Base-by-base conservation (phyloP, 64 coral and sea anemone species). In the Porites australiensis region DNA sequence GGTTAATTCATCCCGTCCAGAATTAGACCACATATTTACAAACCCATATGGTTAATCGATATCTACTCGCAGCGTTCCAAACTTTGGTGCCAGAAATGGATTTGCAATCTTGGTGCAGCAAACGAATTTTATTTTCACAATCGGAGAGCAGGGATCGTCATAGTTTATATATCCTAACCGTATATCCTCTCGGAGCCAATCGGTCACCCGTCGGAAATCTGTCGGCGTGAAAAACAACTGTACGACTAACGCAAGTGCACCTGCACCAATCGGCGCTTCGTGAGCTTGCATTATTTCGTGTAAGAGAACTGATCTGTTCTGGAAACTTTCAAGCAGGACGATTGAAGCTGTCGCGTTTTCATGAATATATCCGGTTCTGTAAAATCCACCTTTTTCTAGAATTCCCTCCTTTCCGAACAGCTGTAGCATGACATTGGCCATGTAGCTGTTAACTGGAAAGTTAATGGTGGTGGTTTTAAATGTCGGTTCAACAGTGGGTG, bases 71-170 rank as follows among this genome's bases (percentile, higher is more conserved):
- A 93, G 82, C 18, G 82, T 93, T 44, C 91, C 83, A 47, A 93
- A 93, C 22, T 74, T 66, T 1, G 91, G 91, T 15, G 16, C 71
- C 37, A 93, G 66, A 51, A 78, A 70, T 44, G 91, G 91, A 70
- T 82, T 67, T 54, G n/a, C 83, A 44, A 85, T 87, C 22, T 8
- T 78, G 3, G 91, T 93, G 64, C 91, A 93, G 21, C 91, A 93
- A 23, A 62, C 50, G 81, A 66, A 93, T 74, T 75, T 93, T 21
- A 93, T 81, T 14, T 53, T 18, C 27, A 93, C 49, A 13, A 87
- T 87, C 21, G 91, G 91, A n/a, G 91, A 83, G 65, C 91, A 93
- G 5, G 83, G 83, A 45, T 93, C 91, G 58, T 93, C 82, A 18
- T 78, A 78, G 63, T 86, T 93, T 7, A 79, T 22, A 44, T 87